phyloP scores from a whole-genome alignment of 2,888 invertebrate species.

The Monopis laevigella region DNA sequence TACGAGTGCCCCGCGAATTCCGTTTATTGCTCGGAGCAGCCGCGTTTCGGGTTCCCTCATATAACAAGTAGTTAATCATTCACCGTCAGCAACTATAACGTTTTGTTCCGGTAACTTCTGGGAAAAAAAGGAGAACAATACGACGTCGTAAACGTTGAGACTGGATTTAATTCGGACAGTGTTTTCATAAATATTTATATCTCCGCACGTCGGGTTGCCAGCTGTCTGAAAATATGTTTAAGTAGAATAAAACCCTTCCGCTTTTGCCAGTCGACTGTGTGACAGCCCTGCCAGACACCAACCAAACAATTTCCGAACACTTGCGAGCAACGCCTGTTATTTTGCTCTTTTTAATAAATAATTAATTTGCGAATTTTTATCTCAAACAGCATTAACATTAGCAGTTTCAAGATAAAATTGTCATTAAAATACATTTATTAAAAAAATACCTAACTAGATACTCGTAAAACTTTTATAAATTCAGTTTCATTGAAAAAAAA shows the following conservation, averaged over 20 bases:
- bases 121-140: slow-evolving; percentile 25
- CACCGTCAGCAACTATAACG: slow-evolving; percentile 26
- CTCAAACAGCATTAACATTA: no score
- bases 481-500: slow-evolving; percentile 10
- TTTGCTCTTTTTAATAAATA: neutral
- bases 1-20: slow-evolving; percentile 6
- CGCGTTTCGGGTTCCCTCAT: slow-evolving; percentile 13
- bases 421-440: no score
- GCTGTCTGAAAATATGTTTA: slow-evolving; percentile 31
- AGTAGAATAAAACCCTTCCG: slow-evolving; percentile 17
- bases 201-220: slow-evolving; percentile 17
- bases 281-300: slow-evolving; percentile 1
- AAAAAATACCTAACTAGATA: no score
- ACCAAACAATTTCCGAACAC: neutral
- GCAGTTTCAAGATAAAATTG: no score
- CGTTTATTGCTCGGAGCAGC: slow-evolving; percentile 7
- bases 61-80: slow-evolving; percentile 32
- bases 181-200: slow-evolving; percentile 45
- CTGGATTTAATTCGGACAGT: slow-evolving; percentile 40
- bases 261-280: neutral
- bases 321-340: neutral
- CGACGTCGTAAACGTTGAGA: slow-evolving; percentile 32
- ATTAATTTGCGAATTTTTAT: slow-evolving; percentile 1
- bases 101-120: slow-evolving; percentile 32
- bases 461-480: no score